These are phyloP conservation scores for Vireo griseus DNA, from an alignment of 2,797 vertebrate species.

Conservation along the genomic window DNA sequence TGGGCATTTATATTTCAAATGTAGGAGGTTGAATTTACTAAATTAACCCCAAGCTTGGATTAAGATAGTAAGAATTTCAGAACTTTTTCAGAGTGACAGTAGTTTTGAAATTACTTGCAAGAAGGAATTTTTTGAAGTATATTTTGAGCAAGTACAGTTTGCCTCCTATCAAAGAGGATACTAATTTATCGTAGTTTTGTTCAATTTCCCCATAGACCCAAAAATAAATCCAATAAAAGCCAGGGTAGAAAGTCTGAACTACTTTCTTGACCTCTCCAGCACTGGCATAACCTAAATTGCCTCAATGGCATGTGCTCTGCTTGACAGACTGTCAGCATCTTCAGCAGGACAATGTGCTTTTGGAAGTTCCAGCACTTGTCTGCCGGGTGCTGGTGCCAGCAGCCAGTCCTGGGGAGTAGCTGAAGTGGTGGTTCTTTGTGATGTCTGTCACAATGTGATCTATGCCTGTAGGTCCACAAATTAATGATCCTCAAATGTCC, in stretches of 20 bases:
- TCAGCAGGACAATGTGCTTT: neutral
- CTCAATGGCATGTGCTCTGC: neutral
- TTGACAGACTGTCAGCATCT: constrained; percentile 22
- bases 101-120: neutral
- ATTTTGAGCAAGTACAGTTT: neutral
- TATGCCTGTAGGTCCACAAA: neutral
- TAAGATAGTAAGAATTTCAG: neutral
- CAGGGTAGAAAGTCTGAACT: neutral
- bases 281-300: neutral
- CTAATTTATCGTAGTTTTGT: neutral
- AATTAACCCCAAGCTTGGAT: neutral
- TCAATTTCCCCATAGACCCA: neutral
- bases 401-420: neutral
- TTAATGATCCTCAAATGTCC: constrained; percentile 1
- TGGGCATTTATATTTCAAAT: neutral
- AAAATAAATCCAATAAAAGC: neutral
- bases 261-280: neutral
- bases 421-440: neutral
- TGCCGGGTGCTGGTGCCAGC: neutral
- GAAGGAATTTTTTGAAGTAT: neutral
- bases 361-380: neutral
- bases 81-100: neutral
- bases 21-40: neutral
- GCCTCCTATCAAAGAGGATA: neutral
- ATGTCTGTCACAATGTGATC: neutral